Conservation (phyloP, 2,113 vertebrate genomes). For the Fregata magnificens region DNA sequence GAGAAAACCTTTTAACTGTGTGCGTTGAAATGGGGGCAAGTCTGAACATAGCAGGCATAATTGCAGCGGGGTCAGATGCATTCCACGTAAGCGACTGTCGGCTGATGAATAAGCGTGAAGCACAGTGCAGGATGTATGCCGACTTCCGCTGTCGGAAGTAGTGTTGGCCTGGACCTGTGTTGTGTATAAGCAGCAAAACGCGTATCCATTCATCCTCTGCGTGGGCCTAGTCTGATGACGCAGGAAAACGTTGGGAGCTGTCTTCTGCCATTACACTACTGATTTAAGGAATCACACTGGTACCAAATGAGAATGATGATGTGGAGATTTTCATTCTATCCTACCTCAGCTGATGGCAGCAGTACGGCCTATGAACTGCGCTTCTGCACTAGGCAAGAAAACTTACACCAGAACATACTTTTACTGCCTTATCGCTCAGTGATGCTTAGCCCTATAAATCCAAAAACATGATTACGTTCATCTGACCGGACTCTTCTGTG, state of each 20-base stretch:
- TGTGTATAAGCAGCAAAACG: neutral
- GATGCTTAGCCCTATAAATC: neutral
- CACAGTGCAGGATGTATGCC: fast-evolving
- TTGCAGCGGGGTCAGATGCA: neutral
- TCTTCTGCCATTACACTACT: neutral
- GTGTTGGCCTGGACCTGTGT: neutral
- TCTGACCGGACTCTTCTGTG: neutral
- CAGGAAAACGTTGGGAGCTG: neutral
- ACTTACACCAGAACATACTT: neutral
- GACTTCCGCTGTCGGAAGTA: fast-evolving
- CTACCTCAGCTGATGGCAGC: neutral
- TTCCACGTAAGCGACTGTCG: neutral
- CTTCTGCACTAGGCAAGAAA: too few relatives aligned
- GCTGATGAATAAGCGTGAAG: neutral
- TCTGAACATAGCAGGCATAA: neutral
- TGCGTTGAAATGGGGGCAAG: neutral
- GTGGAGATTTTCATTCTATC: fast-evolving
- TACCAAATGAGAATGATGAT: neutral
- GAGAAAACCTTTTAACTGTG: neutral
- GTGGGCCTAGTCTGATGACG: fast-evolving
- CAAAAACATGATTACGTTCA: neutral
- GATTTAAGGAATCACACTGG: fast-evolving
- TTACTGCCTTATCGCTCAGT: neutral
- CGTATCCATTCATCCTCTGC: fast-evolving
- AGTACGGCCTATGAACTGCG: fast-evolving